Evolutionary conservation across 2,113 vertebrate genomes (phyloP).

Genomic region (chimpanzee (Pan troglodytes)): DNA sequence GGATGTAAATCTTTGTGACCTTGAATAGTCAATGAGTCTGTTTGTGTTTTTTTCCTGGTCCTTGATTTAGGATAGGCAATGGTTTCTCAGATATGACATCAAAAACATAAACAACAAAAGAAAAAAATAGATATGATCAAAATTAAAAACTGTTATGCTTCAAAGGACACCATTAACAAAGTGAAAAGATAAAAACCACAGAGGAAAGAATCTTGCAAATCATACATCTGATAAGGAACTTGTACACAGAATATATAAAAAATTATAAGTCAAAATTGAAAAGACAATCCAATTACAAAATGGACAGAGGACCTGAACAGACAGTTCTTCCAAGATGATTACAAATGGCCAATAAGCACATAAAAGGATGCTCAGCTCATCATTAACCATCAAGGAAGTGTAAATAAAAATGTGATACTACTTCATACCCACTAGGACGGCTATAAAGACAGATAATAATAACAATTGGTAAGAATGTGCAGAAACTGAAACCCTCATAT

Average conservation of each 20-base stretch:
- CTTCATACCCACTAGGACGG: background rate
- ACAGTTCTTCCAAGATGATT: background rate
- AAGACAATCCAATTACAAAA: constrained; percentile 19
- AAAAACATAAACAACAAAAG: background rate
- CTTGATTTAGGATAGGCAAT: background rate
- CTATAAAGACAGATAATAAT: background rate
- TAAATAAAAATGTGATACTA: background rate
- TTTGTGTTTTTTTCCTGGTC: background rate
- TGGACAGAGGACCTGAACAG: background rate
- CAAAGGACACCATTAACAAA: background rate
- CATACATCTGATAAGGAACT: background rate
- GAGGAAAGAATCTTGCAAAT: background rate
- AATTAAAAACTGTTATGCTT: background rate
- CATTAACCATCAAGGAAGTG: background rate
- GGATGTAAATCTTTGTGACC: background rate
- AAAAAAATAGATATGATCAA: background rate
- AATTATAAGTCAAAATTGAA: background rate
- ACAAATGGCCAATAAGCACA: background rate
- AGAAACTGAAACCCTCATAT: background rate
- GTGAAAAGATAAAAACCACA: background rate
- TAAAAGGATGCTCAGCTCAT: background rate
- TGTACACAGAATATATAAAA: background rate
- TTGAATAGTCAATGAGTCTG: background rate
- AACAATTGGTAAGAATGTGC: background rate
- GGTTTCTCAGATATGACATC: background rate